A percentile compares a stretch with the other conserved stretches of the same genome.
Evolutionary conservation across 92 coral and sea anemone species (phyloP).

Genomic region (Palythoa grandis): DNA sequence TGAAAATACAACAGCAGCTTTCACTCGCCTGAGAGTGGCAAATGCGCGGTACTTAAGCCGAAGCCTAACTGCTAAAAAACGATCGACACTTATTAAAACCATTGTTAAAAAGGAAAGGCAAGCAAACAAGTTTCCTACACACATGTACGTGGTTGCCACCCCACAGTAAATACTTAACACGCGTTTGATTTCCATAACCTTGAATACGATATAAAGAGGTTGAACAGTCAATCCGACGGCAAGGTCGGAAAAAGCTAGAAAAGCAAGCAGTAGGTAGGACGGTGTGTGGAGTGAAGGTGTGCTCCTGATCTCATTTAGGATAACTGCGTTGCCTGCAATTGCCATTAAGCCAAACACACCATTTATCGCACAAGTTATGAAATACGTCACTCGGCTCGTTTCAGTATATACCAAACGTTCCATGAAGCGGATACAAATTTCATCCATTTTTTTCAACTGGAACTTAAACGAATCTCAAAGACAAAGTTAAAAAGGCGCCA

Average conservation of each 20-base stretch:
- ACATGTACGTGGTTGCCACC: conserved; percentile 40
- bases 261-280: conserved; percentile 15
- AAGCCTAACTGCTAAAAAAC: conserved; percentile 39
- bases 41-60: conserved; percentile 36
- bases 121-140: conserved; percentile 39
- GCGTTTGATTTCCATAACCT: conserved; percentile 22
- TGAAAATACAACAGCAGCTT: conserved; percentile 1
- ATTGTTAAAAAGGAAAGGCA: conserved; percentile 35
- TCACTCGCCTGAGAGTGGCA: conserved; percentile 32
- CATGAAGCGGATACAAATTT: conserved; percentile 35
- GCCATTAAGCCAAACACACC: conserved; percentile 10
- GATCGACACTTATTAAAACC: conserved; percentile 40
- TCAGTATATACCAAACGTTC: conserved; percentile 31
- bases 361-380: conserved; percentile 24
- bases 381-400: conserved; percentile 3
- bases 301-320: conserved; percentile 22
- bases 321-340: neutral
- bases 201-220: conserved; percentile 31
- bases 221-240: conserved; percentile 42
- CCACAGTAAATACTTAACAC: conserved; percentile 21
- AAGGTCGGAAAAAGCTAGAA: conserved; percentile 32
- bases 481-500: neutral
- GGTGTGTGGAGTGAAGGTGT: conserved; percentile 43
- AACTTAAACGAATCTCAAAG: neutral
- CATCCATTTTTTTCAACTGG: neutral